These are phyloP conservation scores for Potamarius usumacintae DNA, from an alignment of 2,113 vertebrate species.

Conservation along the genomic window DNA sequence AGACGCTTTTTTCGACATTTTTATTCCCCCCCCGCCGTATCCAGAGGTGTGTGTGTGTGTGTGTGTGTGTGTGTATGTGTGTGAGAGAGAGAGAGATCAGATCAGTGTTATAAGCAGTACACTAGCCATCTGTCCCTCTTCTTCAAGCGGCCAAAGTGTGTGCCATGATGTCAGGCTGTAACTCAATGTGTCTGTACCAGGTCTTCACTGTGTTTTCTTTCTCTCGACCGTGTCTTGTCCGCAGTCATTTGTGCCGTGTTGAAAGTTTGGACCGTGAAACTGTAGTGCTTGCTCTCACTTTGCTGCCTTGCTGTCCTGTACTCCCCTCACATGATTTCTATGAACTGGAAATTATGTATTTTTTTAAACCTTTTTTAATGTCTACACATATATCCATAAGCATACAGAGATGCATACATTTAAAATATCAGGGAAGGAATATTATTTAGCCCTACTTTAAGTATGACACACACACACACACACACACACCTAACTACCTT, in stretches of 20 bases:
- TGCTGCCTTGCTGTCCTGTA: neutral
- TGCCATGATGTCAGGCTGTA: neutral
- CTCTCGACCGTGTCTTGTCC: neutral
- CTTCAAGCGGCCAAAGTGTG: neutral
- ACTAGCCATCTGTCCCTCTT: neutral
- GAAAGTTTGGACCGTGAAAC: neutral
- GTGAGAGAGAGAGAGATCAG: neutral
- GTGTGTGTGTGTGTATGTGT: neutral
- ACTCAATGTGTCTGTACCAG: neutral
- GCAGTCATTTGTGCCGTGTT: neutral
- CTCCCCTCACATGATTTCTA: slow-evolving; percentile 8
- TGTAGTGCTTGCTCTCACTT: slow-evolving; percentile 6
- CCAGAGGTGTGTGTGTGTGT: neutral
- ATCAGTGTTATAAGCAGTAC: neutral
- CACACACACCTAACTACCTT: neutral
- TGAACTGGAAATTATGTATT: neutral
- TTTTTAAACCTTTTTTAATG: neutral
- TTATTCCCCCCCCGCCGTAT: neutral
- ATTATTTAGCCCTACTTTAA: no score
- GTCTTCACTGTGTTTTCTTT: neutral
- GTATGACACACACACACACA: neutral
- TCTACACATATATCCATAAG: neutral
- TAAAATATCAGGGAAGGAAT: neutral
- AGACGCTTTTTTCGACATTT: neutral
- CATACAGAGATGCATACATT: neutral